These are phyloP conservation scores for Nematostella vectensis DNA, from an alignment of 92 coral and sea anemone species.

Conservation along the genomic window DNA sequence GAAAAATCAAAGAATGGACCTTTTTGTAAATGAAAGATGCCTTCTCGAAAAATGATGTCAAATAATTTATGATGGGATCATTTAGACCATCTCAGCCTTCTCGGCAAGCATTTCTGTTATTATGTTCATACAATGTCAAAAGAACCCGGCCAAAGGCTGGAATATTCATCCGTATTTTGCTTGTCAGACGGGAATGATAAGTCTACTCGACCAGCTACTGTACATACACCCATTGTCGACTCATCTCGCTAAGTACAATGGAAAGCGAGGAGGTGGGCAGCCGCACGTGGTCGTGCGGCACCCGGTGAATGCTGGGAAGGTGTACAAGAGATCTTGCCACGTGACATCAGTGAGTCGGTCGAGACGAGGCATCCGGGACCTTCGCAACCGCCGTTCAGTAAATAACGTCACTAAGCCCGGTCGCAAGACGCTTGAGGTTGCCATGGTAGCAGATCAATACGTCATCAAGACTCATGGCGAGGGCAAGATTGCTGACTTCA, in stretches of 20 bases:
- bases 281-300: slow-evolving; percentile 51
- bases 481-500: slow-evolving; percentile 21
- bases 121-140: too few relatives aligned
- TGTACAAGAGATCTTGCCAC: slow-evolving; percentile 13
- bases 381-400: slow-evolving; percentile 22
- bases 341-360: slow-evolving; percentile 12
- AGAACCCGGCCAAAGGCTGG: too few relatives aligned
- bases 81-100: too few relatives aligned
- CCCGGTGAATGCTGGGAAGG: slow-evolving; percentile 23
- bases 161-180: too few relatives aligned
- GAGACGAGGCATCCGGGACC: slow-evolving; percentile 23
- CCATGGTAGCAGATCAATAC: slow-evolving; percentile 68
- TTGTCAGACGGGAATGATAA: slow-evolving; percentile 63
- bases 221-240: slow-evolving; percentile 60
- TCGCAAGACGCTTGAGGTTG: slow-evolving; percentile 66
- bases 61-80: too few relatives aligned
- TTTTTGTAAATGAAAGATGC: too few relatives aligned
- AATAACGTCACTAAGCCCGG: slow-evolving; percentile 21
- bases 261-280: slow-evolving; percentile 30
- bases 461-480: slow-evolving; percentile 40
- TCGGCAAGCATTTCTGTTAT: too few relatives aligned
- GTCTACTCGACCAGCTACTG: slow-evolving; percentile 36
- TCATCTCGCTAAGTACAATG: slow-evolving; percentile 54
- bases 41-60: too few relatives aligned
- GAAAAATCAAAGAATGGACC: too few relatives aligned